These are phyloP conservation scores for Cygnus olor DNA, from an alignment of 2,797 vertebrate genomes.

Conservation along the genomic window DNA sequence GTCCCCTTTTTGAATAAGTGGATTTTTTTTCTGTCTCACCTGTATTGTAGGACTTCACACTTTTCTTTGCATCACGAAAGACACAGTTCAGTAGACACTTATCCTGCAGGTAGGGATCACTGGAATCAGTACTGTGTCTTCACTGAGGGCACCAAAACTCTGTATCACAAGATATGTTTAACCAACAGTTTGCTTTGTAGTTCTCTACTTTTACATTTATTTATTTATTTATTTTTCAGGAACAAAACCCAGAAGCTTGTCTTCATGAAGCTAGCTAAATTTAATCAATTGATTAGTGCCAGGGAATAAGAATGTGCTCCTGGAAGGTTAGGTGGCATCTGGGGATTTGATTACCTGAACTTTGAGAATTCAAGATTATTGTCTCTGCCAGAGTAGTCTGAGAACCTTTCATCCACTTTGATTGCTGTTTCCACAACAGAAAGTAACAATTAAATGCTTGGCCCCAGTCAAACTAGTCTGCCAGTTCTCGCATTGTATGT, in stretches of 20 bases:
- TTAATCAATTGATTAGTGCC: background rate
- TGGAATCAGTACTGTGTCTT: background rate
- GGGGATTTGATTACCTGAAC: background rate
- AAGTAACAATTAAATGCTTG: background rate
- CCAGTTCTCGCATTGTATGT: background rate
- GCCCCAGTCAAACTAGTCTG: background rate
- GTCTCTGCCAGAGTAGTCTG: background rate
- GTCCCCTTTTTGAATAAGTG: background rate
- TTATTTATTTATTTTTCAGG: background rate
- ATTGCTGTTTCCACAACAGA: background rate
- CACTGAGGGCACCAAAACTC: background rate
- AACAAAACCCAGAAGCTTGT: background rate
- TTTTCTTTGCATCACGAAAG: background rate
- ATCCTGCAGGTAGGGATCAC: background rate
- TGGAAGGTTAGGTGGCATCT: background rate
- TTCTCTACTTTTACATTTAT: background rate
- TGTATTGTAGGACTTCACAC: background rate
- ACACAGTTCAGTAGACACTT: background rate
- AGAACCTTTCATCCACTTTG: background rate
- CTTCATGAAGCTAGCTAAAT: background rate
- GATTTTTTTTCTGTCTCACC: background rate
- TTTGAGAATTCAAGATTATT: background rate
- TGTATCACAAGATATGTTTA: background rate
- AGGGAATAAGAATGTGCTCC: background rate
- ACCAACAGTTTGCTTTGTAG: background rate